A percentile compares a stretch with the other conserved stretches of the same genome.
phyloP scores from a whole-genome alignment of 2,797 vertebrate species.

The Acridotheres tristis region DNA sequence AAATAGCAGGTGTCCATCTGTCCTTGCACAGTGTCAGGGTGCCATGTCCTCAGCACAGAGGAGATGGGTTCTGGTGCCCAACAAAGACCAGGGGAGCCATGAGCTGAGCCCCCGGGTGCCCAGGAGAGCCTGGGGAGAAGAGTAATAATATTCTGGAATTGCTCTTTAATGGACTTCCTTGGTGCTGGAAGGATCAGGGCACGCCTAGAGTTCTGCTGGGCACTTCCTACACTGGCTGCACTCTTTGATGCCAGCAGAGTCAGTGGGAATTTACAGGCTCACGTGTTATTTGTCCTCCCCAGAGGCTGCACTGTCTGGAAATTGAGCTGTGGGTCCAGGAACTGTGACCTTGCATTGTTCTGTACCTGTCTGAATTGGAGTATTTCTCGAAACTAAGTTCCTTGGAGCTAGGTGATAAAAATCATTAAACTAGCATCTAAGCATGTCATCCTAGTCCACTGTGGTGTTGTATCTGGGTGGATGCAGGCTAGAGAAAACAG shows the following conservation, averaged over 20 bases:
- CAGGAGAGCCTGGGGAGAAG: background rate
- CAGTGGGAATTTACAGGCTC: background rate
- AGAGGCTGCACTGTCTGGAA: background rate
- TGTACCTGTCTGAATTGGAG: background rate
- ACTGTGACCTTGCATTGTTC: background rate
- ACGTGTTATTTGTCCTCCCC: background rate
- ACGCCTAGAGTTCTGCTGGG: background rate
- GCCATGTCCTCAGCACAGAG: background rate
- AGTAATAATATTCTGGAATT: background rate
- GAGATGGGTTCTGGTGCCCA: background rate
- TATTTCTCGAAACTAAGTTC: background rate
- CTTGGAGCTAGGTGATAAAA: background rate
- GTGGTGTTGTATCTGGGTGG: no score
- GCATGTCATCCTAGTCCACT: fast-evolving
- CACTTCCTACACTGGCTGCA: background rate
- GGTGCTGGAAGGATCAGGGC: background rate
- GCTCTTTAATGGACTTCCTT: background rate
- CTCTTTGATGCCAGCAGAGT: background rate
- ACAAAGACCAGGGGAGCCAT: fast-evolving
- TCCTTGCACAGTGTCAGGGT: background rate
- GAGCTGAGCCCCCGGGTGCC: background rate
- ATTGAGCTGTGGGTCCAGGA: background rate
- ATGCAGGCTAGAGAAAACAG: background rate
- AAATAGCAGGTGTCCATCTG: background rate
- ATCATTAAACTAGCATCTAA: background rate